These are phyloP conservation scores for Eumaeus atala DNA, from an alignment of 1,140 invertebrate species.

Conservation along the genomic window DNA sequence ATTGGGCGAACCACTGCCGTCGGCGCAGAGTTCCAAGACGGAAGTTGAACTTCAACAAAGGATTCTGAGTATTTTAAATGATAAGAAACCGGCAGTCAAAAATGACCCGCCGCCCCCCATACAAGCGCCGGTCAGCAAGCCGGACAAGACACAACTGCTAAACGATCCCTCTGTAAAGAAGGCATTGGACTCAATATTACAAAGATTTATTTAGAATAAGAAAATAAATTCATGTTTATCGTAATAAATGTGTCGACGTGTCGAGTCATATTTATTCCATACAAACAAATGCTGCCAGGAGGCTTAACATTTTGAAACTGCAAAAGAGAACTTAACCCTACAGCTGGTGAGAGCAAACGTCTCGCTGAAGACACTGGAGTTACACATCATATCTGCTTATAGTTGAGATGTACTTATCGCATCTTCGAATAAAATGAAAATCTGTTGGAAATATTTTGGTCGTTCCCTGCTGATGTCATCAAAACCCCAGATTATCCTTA, in stretches of 20 bases:
- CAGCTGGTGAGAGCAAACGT: too few relatives aligned
- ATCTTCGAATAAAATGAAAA: too few relatives aligned
- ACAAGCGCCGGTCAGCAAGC: constrained; percentile 27
- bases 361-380: too few relatives aligned
- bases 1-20: constrained; percentile 75
- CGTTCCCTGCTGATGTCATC: too few relatives aligned
- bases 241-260: not conserved
- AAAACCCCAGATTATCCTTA: too few relatives aligned
- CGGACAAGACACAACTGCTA: constrained; percentile 66
- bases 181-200: constrained; percentile 83
- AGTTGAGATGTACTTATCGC: too few relatives aligned
- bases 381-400: too few relatives aligned
- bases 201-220: constrained; percentile 54
- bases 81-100: constrained; percentile 49
- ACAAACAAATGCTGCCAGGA: not conserved
- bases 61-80: constrained; percentile 88
- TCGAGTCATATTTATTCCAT: not conserved
- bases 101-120: constrained; percentile 26
- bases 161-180: constrained; percentile 84
- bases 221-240: not conserved
- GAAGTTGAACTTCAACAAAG: constrained; percentile 87
- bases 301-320: too few relatives aligned
- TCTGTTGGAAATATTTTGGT: too few relatives aligned
- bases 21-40: constrained; percentile 63
- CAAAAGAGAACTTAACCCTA: too few relatives aligned